Evolutionary conservation across 2,113 vertebrate species (phyloP), one percentile per base, ranked within the genome.

Genomic region (Mesembrinibis cayennensis): DNA sequence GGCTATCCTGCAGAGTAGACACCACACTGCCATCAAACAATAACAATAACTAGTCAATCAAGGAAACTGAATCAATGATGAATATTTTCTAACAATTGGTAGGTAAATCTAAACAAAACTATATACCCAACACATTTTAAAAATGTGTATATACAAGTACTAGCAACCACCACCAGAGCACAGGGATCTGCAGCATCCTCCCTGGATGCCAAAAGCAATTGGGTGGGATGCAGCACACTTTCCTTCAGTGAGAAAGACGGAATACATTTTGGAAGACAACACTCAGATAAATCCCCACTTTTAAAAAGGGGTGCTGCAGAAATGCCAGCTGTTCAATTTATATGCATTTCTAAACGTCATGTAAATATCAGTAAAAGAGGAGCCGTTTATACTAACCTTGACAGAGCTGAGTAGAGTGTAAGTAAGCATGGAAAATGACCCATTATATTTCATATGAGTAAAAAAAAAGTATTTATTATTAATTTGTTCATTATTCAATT

Each of bases 401-500:
- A 65, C 16, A 50, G 67, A 90, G n/a, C 22, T 59, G 27, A 85
- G 55, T 1, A 21, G 23, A 74, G 30, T 67, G 15, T 49, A 93
- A 93, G 61, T 2, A 91, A 90, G 45, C 87, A 80, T 25, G 47
- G 58, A 92, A 94, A 96, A 86, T 20, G 23, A 73, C 29, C 62
- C 42, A 47, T 70, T 93, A 42, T 55, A 74, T 61, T 96, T 81
- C n/a, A 65, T 50, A 72, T 10, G 30, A 85, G 67, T 52, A 20
- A 71, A 61, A 80, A 65, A 71, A 74, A 65, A 6, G 3, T 36
- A 93, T 94, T 59, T 72, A 93, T 95, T 90, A 95, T 94, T 95
- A 12, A 95, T 81, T 32, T 86, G 63, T 86, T 90, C 73, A 85
- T 93, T 87, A 89, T 59, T 96, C 44, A 96, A 85, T 95, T 95